Conservation (phyloP, 2,797 vertebrate genomes). For the Premnoplex brunnescens region DNA sequence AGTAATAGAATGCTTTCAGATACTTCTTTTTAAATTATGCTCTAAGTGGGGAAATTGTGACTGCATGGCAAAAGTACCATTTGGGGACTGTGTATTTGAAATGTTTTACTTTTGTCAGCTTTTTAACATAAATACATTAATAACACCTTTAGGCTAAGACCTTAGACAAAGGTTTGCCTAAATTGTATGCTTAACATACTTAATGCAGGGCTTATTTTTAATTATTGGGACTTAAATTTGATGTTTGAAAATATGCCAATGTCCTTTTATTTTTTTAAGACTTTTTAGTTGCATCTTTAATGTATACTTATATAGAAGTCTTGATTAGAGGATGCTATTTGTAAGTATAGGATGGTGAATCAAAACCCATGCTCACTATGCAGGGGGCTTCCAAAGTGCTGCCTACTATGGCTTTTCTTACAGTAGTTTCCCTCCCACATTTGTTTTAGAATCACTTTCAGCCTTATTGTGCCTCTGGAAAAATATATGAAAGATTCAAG, state of each 20-base stretch:
- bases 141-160: not conserved
- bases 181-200: not conserved
- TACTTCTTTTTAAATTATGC: not conserved
- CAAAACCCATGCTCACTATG: not conserved
- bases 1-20: not conserved
- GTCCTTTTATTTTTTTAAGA: not conserved
- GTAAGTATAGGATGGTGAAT: not conserved
- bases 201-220: not conserved
- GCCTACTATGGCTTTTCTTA: not conserved
- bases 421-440: not conserved
- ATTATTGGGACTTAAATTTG: not conserved
- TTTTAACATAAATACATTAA: not conserved
- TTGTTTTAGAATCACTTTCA: not conserved
- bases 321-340: not conserved
- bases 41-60: not conserved
- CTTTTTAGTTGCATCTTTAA: not conserved
- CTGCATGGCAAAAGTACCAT: not conserved
- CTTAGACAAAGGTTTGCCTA: not conserved
- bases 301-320: not conserved
- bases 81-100: not conserved
- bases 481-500: not conserved
- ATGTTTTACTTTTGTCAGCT: not conserved
- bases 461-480: not conserved
- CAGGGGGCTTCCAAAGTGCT: not conserved
- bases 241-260: not conserved